A percentile compares a stretch with the other conserved stretches of the same genome.
Evolutionary conservation across 2,113 vertebrate genomes (phyloP).

Genomic region (Gadus macrocephalus): DNA sequence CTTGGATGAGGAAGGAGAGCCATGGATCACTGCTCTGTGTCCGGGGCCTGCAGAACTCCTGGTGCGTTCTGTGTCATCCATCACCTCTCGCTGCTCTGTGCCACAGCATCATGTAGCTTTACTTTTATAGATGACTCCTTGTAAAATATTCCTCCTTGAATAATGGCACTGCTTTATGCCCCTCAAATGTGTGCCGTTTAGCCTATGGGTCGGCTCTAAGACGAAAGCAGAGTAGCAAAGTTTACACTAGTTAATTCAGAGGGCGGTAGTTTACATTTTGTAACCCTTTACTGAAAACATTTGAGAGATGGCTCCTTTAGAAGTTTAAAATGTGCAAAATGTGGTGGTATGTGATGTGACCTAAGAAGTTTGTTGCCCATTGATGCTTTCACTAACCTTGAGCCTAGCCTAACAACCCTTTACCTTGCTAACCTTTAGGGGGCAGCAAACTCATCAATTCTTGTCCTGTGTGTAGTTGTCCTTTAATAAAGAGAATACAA

Average conservation of each 20-base stretch:
- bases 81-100: conserved; percentile 34
- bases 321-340: too few relatives aligned
- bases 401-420: too few relatives aligned
- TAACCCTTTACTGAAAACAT: too few relatives aligned
- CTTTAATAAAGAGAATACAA: neutral
- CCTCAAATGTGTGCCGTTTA: conserved; percentile 14
- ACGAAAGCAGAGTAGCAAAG: too few relatives aligned
- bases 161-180: conserved; percentile 24
- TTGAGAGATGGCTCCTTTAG: too few relatives aligned
- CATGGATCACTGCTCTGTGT: conserved; percentile 57
- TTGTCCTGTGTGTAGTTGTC: neutral
- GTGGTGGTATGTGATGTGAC: too few relatives aligned
- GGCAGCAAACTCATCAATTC: too few relatives aligned
- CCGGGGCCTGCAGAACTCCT: conserved; percentile 35
- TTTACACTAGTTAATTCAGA: too few relatives aligned
- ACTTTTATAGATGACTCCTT: conserved; percentile 41
- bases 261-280: too few relatives aligned
- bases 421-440: too few relatives aligned
- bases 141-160: conserved; percentile 28
- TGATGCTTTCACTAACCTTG: too few relatives aligned
- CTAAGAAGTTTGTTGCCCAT: too few relatives aligned
- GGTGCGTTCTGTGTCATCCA: conserved; percentile 37
- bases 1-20: conserved; percentile 14
- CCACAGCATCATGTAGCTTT: conserved; percentile 41
- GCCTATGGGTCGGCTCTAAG: neutral